These are phyloP conservation scores for Batillaria attramentaria DNA, from an alignment of 1,140 invertebrate genomes.

Conservation along the genomic window DNA sequence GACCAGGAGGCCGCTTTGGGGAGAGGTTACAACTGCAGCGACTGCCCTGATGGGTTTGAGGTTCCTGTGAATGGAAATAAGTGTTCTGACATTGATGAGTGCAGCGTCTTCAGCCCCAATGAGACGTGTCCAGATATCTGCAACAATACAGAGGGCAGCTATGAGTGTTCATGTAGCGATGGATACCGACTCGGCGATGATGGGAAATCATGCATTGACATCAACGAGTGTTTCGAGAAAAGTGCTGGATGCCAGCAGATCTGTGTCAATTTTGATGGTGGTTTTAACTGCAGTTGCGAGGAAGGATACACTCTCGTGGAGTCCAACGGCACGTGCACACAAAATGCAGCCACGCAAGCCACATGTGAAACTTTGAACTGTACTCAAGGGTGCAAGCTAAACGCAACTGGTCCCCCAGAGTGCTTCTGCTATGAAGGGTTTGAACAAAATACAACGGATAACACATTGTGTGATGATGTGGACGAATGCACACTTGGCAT, in stretches of 20 bases:
- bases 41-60: conserved; percentile 26
- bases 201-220: conserved; percentile 42
- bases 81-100: not conserved
- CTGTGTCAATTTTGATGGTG: conserved; percentile 51
- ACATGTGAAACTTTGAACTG: not conserved
- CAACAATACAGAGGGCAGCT: conserved; percentile 26
- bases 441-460: not conserved
- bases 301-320: conserved; percentile 20
- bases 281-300: conserved; percentile 50
- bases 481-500: conserved; percentile 15
- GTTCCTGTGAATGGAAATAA: not conserved
- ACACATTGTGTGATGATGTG: conserved; percentile 8
- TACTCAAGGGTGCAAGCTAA: not conserved
- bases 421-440: not conserved
- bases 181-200: conserved; percentile 16
- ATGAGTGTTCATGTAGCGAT: conserved; percentile 11
- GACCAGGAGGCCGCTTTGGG: not conserved
- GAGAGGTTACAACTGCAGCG: conserved; percentile 26
- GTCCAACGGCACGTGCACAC: conserved; percentile 26
- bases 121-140: conserved; percentile 28
- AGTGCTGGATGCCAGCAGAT: conserved; percentile 69
- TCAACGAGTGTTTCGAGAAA: conserved; percentile 64
- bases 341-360: not conserved
- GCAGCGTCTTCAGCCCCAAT: not conserved
- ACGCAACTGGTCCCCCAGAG: not conserved